Evolutionary conservation across 92 coral and sea anemone species (phyloP).

Genomic region (Phenganax stokvisi): DNA sequence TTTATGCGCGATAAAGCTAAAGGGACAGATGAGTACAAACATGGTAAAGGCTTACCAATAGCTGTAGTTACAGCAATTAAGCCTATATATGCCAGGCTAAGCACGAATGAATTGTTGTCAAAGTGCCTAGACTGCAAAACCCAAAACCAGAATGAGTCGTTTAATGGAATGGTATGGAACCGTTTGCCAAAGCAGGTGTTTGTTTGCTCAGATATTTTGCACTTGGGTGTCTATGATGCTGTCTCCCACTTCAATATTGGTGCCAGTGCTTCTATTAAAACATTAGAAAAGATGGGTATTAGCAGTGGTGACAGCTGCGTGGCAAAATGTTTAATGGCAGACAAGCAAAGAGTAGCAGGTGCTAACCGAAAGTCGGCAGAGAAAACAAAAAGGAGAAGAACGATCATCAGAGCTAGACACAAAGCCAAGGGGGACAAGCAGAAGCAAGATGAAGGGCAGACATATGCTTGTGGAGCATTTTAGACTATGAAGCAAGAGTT

Average conservation of each 20-base stretch:
- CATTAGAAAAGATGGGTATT: conserved; percentile 39
- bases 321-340: conserved; percentile 17
- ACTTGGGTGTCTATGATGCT: conserved; percentile 51
- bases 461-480: not conserved
- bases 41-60: not conserved
- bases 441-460: not conserved
- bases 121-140: not conserved
- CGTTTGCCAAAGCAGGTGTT: conserved; percentile 42
- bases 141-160: not conserved
- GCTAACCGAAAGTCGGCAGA: conserved; percentile 18
- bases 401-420: not conserved
- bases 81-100: not conserved
- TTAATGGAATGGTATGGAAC: conserved; percentile 1
- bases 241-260: conserved; percentile 56
- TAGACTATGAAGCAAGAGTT: not conserved
- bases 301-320: conserved; percentile 44
- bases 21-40: not conserved
- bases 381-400: conserved; percentile 22
- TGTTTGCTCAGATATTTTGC: conserved; percentile 34
- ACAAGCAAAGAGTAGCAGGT: conserved; percentile 9
- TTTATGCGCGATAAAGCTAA: not conserved
- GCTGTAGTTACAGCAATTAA: not conserved
- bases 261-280: conserved; percentile 40
- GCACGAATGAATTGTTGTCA: not conserved
- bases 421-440: not conserved